These are phyloP conservation scores for Torymus tubicola DNA, from an alignment of 2,888 invertebrate species.

Conservation along the genomic window DNA sequence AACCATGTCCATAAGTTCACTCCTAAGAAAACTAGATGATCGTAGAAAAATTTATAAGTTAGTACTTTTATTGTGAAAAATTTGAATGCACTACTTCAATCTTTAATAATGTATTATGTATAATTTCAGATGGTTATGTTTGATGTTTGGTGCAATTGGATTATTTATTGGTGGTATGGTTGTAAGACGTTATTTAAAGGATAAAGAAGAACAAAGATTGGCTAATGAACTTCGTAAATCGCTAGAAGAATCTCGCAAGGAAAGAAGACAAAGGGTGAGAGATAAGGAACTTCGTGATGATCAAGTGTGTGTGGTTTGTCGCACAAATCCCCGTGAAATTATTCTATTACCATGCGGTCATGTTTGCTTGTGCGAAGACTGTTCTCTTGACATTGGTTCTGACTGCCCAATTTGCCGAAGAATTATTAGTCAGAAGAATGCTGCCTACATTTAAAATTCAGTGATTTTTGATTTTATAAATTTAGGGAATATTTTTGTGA, in stretches of 20 bases:
- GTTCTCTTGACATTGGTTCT: constrained; percentile 82
- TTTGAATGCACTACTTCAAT: not conserved
- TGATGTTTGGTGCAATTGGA: constrained; percentile 80
- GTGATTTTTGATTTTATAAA: constrained; percentile 43
- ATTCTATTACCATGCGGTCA: constrained; percentile 93
- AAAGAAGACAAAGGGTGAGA: constrained; percentile 82
- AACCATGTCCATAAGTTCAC: constrained; percentile 85
- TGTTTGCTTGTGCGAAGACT: constrained; percentile 92
- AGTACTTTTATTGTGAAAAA: constrained; percentile 17
- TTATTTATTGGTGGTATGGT: constrained; percentile 78
- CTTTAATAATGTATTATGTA: constrained; percentile 4
- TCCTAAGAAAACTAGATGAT: constrained; percentile 85
- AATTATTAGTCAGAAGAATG: constrained; percentile 83
- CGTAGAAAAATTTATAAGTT: constrained; percentile 84
- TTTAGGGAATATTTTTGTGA: constrained; percentile 55
- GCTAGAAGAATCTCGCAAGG: constrained; percentile 82
- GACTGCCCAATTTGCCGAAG: constrained; percentile 89
- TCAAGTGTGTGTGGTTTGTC: constrained; percentile 91
- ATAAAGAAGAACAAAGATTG: constrained; percentile 79
- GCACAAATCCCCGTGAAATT: constrained; percentile 90
- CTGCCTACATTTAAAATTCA: constrained; percentile 82
- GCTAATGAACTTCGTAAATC: constrained; percentile 77
- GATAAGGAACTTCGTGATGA: constrained; percentile 81
- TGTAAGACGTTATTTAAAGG: constrained; percentile 77
- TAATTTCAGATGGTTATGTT: constrained; percentile 76